Conservation (phyloP, 2,888 invertebrate genomes). For the Steinernema carpocapsae region DNA sequence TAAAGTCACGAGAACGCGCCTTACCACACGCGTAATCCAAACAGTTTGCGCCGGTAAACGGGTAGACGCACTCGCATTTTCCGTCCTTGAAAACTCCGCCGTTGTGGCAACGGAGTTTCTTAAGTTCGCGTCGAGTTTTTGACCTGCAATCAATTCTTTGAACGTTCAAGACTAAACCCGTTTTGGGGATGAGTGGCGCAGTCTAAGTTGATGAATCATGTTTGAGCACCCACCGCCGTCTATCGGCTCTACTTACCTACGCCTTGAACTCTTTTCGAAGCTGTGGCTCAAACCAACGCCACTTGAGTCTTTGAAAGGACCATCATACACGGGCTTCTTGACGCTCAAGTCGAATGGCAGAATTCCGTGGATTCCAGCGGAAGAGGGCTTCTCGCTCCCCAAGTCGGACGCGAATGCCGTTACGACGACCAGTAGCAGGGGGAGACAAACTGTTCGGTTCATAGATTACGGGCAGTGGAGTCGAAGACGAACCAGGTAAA, state of each 20-base stretch:
- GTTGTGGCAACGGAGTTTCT: slow-evolving; percentile 21
- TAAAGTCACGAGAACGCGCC: neutral
- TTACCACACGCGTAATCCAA: slow-evolving; percentile 61
- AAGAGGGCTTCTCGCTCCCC: too few species aligned
- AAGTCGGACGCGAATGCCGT: too few species aligned
- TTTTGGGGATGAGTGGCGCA: neutral
- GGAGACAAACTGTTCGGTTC: too few species aligned
- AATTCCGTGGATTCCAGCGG: too few species aligned
- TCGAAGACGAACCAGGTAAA: too few species aligned
- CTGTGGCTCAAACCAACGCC: neutral
- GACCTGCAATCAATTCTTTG: slow-evolving; percentile 18
- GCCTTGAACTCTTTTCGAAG: too few species aligned
- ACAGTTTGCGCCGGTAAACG: slow-evolving; percentile 56
- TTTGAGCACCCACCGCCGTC: neutral
- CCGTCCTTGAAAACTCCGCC: slow-evolving; percentile 52
- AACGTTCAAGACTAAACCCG: slow-evolving; percentile 14
- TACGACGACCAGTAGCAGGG: too few species aligned
- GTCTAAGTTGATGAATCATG: neutral
- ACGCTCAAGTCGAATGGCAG: too few species aligned
- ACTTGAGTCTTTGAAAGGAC: neutral
- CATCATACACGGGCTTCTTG: neutral
- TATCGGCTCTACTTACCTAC: neutral
- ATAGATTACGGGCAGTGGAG: too few species aligned
- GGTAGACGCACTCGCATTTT: slow-evolving; percentile 57
- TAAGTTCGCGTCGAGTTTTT: slow-evolving; percentile 1